Evolutionary conservation across 1,140 invertebrate genomes (phyloP), one percentile per base, ranked within the genome.

Genomic region (Drosophila grimshawi): DNA sequence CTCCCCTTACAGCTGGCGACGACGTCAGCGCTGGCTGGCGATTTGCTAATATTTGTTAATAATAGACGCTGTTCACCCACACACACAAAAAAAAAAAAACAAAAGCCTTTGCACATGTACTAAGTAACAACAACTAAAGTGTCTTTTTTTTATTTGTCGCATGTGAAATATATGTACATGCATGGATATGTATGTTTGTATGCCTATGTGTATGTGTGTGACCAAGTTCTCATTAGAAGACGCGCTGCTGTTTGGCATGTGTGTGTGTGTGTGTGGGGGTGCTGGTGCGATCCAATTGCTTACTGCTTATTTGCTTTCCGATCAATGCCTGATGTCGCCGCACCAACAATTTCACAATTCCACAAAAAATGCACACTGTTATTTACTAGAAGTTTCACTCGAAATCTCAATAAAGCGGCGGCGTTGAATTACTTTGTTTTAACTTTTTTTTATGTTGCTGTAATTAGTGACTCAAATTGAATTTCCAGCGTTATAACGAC

Each of bases 251-350:
- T 19, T 65, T 39, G 63, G 66, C 32, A 65, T 63, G 69, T 53
- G 32, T 64, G 43, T 62, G 65, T 59, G 59, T 55, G 49, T 56
- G 53, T 46, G 60, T 69, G n/a, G 39, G 48, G 19, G 53, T 57
- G 75, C 27, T 46, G 43, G 60, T 37, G 51, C 33, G 55, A 57
- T 55, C 56, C 52, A 51, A 57, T 51, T 76, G 69, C 69, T 73
- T 76, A 76, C 74, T 82, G 86, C 74, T 81, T 85, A 69, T 72
- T 64, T 46, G 51, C 51, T 51, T 45, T 53, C 59, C 29, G 66
- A 71, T 62, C 56, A 32, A 33, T 19, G 43, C 11, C 39, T 37
- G n/a, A 45, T 70, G 35, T n/a, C 10, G 39, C 70, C 48, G 63
- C 55, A 53, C 46, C 41, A 46, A 72, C 39, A 69, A 74, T 74